phyloP scores from a whole-genome alignment of 2,888 invertebrate genomes.

The Dysmachus trigonus region DNA sequence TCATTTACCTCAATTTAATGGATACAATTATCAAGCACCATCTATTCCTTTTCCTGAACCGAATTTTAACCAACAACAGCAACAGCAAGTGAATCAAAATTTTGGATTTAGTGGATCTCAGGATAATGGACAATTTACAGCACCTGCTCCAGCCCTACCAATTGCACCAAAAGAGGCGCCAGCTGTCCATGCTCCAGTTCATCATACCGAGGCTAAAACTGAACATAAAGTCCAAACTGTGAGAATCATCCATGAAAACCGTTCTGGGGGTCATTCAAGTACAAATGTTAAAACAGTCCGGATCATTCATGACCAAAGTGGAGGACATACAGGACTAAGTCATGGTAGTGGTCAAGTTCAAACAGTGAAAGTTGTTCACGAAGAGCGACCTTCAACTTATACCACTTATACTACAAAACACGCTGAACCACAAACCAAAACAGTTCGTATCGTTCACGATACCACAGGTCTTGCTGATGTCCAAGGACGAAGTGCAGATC shows the following conservation, averaged over 20 bases:
- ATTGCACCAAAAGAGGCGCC: background rate
- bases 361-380: background rate
- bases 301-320: background rate
- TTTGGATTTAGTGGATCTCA: background rate
- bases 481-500: background rate
- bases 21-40: background rate
- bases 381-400: background rate
- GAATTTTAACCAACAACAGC: background rate
- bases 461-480: background rate
- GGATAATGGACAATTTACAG: background rate
- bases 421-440: background rate
- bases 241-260: slow-evolving; percentile 18
- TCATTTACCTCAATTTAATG: background rate
- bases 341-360: background rate
- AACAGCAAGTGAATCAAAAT: background rate
- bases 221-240: background rate
- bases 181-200: background rate
- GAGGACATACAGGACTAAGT: background rate
- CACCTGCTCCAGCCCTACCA: background rate
- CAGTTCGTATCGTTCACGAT: background rate
- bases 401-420: background rate
- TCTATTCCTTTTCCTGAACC: background rate
- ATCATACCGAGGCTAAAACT: background rate
- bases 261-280: background rate
- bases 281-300: background rate